Base-by-base conservation (phyloP, 2,888 invertebrate genomes). In the Cerastis rubricosa region DNA sequence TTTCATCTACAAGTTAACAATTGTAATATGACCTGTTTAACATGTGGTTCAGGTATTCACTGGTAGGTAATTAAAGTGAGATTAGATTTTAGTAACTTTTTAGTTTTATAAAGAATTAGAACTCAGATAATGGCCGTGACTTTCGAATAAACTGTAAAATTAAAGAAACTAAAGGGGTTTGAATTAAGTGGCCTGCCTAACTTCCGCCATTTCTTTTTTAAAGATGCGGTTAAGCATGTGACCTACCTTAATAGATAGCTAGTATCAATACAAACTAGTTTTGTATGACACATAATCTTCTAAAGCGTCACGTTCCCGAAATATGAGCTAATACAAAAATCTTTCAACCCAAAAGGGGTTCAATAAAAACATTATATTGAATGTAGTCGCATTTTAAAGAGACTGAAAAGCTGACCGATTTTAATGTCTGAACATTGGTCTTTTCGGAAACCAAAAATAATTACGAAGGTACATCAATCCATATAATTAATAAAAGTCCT, bases 361-460 rank as follows among this genome's bases (percentile, higher is more conserved):
- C n/a, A n/a, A 35, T 35, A 35, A 35, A 35, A 2, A 35, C 35
- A 35, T 35, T 51, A 51, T 22, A 17, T 22, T 8, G 1, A 25
- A 0, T 43, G 29, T 25, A n/a, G 11, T 25, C 19, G 19, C 29
- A 19, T 11, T 45, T 35, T 25, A 6, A 25, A 9, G 9, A 25
- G 2, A 54, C 61, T 66, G 47, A 67, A 9, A 65, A 81, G 80
- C 69, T 69, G 19, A 70, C 84, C 69, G 57, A 80, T 84, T 69
- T 68, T 65, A 5, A 7, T 14, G 2, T 47, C 29, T 47, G 19
- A 57, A 29, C 1, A 6, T 40, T 64, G 63, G 61, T 57, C 1
- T 64, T 72, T 68, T 35, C 54, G 54, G 2, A n/a, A 12, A 49
- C 7, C 47, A 61, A 61, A 61, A 61, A 29, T 4, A 2, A 35